phyloP scores from a whole-genome alignment of 1,140 invertebrate genomes.

The Panagrolaimus sp. region DNA sequence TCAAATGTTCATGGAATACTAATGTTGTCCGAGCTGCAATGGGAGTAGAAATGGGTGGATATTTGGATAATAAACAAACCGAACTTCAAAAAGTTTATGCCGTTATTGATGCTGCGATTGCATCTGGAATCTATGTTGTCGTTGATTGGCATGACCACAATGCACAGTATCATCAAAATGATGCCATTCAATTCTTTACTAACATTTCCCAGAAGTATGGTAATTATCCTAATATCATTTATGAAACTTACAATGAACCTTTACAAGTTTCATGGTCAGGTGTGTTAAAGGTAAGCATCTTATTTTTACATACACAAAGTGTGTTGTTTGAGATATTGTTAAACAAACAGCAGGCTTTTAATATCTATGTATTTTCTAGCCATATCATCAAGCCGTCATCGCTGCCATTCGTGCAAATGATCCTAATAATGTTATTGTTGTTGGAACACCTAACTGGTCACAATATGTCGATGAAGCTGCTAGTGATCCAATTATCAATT shows the following conservation, averaged over 20 bases:
- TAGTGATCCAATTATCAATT: constrained; percentile 15
- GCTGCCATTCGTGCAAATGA: constrained; percentile 20
- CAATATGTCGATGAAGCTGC: constrained; percentile 20
- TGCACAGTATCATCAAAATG: constrained; percentile 12
- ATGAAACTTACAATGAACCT: constrained; percentile 25
- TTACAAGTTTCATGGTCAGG: constrained; percentile 14
- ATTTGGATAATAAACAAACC: not conserved
- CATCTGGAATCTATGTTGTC: not conserved
- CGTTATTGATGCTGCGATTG: constrained; percentile 24
- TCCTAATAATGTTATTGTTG: constrained; percentile 26
- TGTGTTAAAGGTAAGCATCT: constrained; percentile 8
- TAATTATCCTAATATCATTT: constrained; percentile 18
- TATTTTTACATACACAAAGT: no score
- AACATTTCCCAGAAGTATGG: constrained; percentile 19
- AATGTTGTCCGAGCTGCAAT: constrained; percentile 29
- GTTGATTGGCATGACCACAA: constrained; percentile 21
- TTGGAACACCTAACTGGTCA: constrained; percentile 26
- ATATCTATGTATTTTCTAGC: not conserved
- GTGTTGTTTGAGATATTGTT: no score
- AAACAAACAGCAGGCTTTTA: no score
- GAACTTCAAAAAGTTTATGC: constrained; percentile 11
- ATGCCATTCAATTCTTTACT: constrained; percentile 7
- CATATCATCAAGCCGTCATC: constrained; percentile 19
- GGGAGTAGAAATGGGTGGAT: constrained; percentile 27
- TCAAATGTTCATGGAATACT: constrained; percentile 17